phyloP scores from a whole-genome alignment of 2,797 vertebrate genomes.

The Coracias cyanogaster region DNA sequence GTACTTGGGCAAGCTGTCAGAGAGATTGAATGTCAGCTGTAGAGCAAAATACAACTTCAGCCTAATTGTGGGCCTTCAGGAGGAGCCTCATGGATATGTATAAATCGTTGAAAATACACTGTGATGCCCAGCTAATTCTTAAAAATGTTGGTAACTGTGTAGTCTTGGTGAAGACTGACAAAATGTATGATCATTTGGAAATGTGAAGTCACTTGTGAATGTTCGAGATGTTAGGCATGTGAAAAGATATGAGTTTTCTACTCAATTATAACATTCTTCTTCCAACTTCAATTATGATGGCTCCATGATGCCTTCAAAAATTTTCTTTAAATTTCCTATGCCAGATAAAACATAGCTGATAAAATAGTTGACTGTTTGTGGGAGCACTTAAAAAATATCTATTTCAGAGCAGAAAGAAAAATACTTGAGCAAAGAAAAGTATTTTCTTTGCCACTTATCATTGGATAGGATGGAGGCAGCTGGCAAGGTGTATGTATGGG shows the following conservation, averaged over 20 bases:
- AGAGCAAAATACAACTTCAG: neutral
- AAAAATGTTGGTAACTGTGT: neutral
- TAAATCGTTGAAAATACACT: neutral
- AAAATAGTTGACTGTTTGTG: neutral
- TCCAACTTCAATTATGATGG: neutral
- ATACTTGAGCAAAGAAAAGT: neutral
- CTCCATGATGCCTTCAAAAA: neutral
- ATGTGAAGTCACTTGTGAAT: neutral
- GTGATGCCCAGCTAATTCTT: neutral
- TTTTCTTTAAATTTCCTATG: neutral
- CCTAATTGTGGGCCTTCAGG: neutral
- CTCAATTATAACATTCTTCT: neutral
- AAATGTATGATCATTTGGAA: neutral
- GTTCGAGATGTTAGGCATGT: neutral
- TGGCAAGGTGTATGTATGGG: neutral
- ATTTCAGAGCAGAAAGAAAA: neutral
- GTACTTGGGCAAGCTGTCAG: neutral
- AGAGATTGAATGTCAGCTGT: neutral
- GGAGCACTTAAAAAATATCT: neutral
- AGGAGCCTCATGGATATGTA: neutral
- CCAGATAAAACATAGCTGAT: neutral
- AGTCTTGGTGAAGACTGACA: neutral
- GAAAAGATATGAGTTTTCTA: neutral
- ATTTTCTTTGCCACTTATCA: neutral
- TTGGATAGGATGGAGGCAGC: neutral